phyloP scores from a whole-genome alignment of 1,140 invertebrate species.

The Sitobion miscanthi region DNA sequence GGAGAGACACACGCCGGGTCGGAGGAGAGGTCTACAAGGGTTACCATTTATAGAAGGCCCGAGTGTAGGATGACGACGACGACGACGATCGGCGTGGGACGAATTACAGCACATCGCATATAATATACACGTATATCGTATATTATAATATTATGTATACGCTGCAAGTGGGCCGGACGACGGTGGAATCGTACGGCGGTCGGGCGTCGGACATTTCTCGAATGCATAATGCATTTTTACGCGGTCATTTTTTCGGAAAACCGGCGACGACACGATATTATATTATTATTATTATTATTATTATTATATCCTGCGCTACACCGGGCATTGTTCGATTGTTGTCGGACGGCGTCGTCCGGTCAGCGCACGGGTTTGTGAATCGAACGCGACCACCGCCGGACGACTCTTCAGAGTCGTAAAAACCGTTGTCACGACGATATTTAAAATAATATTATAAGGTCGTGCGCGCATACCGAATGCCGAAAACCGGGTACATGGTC shows the following conservation, averaged over 20 bases:
- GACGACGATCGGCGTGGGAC: slow-evolving; percentile 31
- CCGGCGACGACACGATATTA: not conserved
- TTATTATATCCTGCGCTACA: not conserved
- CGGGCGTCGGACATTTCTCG: not conserved
- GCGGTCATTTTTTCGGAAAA: not conserved
- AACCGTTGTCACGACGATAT: not conserved
- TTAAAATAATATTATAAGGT: not conserved
- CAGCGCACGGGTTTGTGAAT: not conserved
- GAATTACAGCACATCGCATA: slow-evolving; percentile 41
- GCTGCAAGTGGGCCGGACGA: not conserved
- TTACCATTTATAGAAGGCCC: slow-evolving; percentile 52
- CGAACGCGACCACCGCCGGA: not conserved
- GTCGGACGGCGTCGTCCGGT: not conserved
- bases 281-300: not conserved
- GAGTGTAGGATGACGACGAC: slow-evolving; percentile 23
- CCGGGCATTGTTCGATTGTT: slow-evolving; percentile 41
- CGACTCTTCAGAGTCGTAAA: not conserved
- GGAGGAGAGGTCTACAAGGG: not conserved
- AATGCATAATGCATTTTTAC: slow-evolving; percentile 42
- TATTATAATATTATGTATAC: not conserved
- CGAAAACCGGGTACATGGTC: not conserved
- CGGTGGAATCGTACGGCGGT: not conserved
- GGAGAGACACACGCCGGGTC: too few relatives aligned
- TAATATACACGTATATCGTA: not conserved
- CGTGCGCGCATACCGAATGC: not conserved